phyloP scores from a whole-genome alignment of 2,797 vertebrate genomes.

The Poeciliopsis gracilis region DNA sequence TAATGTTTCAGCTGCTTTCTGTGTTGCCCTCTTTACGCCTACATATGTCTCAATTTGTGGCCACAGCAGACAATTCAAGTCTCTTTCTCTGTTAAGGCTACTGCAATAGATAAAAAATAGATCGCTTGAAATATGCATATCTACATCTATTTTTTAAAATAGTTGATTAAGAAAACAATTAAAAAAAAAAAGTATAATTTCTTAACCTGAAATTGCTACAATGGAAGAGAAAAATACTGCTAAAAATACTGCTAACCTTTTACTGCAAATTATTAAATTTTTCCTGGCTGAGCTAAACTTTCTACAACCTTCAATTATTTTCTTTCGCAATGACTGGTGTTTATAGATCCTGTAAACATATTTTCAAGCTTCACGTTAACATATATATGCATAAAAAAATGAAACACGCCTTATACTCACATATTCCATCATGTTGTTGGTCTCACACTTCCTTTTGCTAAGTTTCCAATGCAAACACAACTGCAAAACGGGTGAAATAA shows the following conservation, averaged over 20 bases:
- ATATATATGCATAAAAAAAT: background rate
- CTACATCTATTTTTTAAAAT: no score
- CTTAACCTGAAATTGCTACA: background rate
- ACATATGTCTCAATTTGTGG: background rate
- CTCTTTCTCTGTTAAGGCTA: background rate
- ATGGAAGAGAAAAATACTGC: background rate
- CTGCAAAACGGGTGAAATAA: conserved; percentile 80
- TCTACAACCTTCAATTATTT: background rate
- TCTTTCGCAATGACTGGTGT: background rate
- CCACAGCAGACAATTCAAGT: background rate
- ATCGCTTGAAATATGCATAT: background rate
- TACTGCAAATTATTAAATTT: background rate
- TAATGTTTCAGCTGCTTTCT: background rate
- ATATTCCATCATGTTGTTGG: conserved; percentile 99
- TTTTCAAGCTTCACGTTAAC: background rate
- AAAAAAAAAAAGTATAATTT: background rate
- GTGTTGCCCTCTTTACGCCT: background rate
- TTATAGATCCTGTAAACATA: background rate
- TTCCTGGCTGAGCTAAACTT: background rate
- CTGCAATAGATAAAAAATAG: background rate
- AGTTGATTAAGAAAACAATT: background rate
- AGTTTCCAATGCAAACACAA: conserved; percentile 99
- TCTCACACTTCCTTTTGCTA: conserved; percentile 99
- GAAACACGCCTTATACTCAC: conserved; percentile 87
- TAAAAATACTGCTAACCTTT: background rate